Evolutionary conservation across 2,113 vertebrate species (phyloP).

Genomic region (Cranoglanis bouderius): DNA sequence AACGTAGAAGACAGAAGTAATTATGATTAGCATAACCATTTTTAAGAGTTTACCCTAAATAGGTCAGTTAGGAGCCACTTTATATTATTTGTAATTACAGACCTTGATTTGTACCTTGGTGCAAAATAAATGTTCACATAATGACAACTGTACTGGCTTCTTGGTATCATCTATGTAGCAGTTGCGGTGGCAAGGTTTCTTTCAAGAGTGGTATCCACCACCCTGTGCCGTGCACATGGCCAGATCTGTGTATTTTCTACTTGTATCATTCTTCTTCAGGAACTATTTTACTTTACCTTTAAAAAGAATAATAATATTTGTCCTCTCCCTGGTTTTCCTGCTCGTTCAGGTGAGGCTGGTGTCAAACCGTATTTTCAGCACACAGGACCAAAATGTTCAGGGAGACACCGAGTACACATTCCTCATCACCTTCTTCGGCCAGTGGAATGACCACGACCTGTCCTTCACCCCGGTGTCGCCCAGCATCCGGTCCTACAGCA

Average conservation of each 20-base stretch:
- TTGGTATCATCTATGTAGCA: not conserved
- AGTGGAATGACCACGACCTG: constrained; percentile 87
- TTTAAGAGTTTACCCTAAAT: too few species aligned
- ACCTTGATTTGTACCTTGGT: too few species aligned
- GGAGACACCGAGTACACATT: constrained; percentile 71
- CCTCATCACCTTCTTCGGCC: constrained; percentile 86
- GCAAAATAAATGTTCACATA: not conserved
- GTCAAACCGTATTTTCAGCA: constrained; percentile 82
- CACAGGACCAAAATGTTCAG: constrained; percentile 68
- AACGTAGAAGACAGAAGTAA: too few species aligned
- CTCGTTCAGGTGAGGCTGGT: constrained; percentile 77
- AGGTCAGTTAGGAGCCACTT: too few species aligned
- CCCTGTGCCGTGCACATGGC: not conserved
- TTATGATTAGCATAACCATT: too few species aligned
- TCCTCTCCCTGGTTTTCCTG: not conserved
- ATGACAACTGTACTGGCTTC: not conserved
- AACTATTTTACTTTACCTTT: not conserved
- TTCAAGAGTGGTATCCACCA: not conserved
- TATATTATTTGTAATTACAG: too few species aligned
- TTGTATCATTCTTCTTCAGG: not conserved
- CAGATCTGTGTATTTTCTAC: not conserved
- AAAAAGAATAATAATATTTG: not conserved
- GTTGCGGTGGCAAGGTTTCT: not conserved
- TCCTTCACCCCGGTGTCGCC: constrained; percentile 78
- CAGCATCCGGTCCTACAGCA: constrained; percentile 75